Evolutionary conservation across 2,797 vertebrate genomes (phyloP), one percentile per base, ranked within the genome.

Genomic region (Poliocrania exsul): DNA sequence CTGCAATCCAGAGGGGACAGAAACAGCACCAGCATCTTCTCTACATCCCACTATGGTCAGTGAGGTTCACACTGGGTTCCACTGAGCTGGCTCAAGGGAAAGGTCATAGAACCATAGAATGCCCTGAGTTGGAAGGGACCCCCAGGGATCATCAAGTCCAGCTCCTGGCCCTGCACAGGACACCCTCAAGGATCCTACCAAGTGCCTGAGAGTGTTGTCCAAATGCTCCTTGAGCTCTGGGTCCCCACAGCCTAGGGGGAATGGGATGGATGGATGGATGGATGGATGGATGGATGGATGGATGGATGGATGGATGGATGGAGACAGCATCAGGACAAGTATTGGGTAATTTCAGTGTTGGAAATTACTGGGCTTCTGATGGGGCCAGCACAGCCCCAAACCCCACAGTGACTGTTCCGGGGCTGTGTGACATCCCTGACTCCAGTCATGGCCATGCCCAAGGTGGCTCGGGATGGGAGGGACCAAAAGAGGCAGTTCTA

Each of bases 391-490:
- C 37, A 67, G 67, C 38, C 74, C 42, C 67, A 24, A 60, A 44
- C 28, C n/a, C 8, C 0, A 0, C 25, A 2, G 0, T 28, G 88
- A 28, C 51, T 38, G 42, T n/a, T 21, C 81, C 57, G 83, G 23
- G 33, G 51, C 42, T 13, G 29, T 1, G 2, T 50, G 53, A 29
- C 72, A 28, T 11, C 35, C 31, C 24, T 49, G 66, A n/a, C 62
- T 57, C 13, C 73, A 77, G 57, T 33, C 61, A 31, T 2, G 9
- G 57, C 75, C 2, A 0, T 20, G 24, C 20, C 72, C 51, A 26
- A 13, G 44, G 23, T 53, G 28, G 29, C 14, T 74, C 17, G 24
- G 61, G 54, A 44, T 61, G 38, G 20, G 46, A 64, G 25, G 33
- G 23, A 7, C 4, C 86, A 56, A 15, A 73, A 64, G 25, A 35